Evolutionary conservation across 2,797 vertebrate species (phyloP).

Genomic region (Potorous gilbertii): DNA sequence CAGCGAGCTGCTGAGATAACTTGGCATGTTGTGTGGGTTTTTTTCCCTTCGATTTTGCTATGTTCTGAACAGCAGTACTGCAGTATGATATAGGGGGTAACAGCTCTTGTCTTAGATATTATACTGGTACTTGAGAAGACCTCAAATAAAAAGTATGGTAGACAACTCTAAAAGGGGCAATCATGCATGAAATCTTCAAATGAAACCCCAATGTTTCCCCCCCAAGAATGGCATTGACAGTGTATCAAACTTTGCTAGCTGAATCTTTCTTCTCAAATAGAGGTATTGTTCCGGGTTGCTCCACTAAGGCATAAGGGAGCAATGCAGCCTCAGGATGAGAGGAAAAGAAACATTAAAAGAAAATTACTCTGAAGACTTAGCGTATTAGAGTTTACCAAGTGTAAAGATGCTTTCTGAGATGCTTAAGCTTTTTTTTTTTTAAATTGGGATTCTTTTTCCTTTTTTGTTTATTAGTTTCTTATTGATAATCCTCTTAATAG

Average conservation of each 20-base stretch:
- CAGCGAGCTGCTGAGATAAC: background rate
- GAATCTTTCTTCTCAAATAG: background rate
- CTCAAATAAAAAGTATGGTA: background rate
- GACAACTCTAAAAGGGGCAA: background rate
- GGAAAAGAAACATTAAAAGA: background rate
- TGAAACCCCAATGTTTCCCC: background rate
- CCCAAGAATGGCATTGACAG: fast-evolving
- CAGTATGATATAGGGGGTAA: background rate
- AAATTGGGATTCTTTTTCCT: background rate
- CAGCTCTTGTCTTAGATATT: background rate
- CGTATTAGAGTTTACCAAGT: background rate
- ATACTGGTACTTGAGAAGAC: background rate
- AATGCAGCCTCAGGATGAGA: background rate
- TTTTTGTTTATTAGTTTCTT: conserved; percentile 1
- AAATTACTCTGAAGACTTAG: background rate
- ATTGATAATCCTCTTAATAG: background rate
- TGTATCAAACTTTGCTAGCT: background rate
- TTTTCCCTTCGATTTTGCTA: background rate
- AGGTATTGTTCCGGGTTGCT: background rate
- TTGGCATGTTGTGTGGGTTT: background rate
- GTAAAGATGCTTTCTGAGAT: background rate
- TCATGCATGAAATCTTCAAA: fast-evolving
- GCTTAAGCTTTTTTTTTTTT: background rate
- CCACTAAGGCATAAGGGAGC: background rate
- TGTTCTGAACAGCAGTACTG: fast-evolving